Evolutionary conservation across 1,140 invertebrate species (phyloP).

Genomic region (Eupristina koningsbergeri): DNA sequence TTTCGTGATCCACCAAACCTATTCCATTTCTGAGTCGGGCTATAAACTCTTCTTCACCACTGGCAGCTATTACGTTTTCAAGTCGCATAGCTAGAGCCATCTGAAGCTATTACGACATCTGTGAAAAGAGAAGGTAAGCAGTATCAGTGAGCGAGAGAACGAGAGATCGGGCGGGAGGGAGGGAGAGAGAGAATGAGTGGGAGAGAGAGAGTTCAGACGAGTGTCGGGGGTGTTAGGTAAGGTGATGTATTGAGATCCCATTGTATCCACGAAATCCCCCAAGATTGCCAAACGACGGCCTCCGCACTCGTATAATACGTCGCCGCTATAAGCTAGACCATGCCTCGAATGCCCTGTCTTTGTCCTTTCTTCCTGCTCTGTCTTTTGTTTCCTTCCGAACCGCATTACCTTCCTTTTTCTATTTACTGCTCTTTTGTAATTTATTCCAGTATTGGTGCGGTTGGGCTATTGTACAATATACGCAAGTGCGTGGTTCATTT

Average conservation of each 20-base stretch:
- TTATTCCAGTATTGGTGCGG: conserved; percentile 8
- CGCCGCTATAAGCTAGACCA: conserved; percentile 60
- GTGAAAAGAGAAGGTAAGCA: conserved; percentile 44
- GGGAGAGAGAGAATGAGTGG: conserved; percentile 15
- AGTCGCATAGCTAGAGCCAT: conserved; percentile 39
- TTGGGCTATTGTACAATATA: background rate
- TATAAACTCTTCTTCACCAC: conserved; percentile 68
- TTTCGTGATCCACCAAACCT: conserved; percentile 2
- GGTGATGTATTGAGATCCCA: conserved; percentile 75
- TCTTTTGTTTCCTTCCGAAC: background rate
- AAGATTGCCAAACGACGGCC: conserved; percentile 71
- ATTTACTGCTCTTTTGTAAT: conserved; percentile 36
- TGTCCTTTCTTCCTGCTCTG: background rate
- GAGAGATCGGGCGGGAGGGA: conserved; percentile 43
- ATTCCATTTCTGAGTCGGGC: conserved; percentile 70
- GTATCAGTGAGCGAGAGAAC: background rate
- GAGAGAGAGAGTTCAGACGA: background rate
- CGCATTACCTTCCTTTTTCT: background rate
- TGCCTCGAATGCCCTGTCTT: background rate
- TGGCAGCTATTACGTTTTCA: conserved; percentile 69
- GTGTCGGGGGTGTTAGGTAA: conserved; percentile 62
- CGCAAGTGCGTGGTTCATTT: background rate
- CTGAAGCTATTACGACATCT: conserved; percentile 71
- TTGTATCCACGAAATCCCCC: conserved; percentile 73
- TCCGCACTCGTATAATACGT: conserved; percentile 64